Base-by-base conservation (phyloP, 1,140 invertebrate genomes). In the Maniola jurtina region DNA sequence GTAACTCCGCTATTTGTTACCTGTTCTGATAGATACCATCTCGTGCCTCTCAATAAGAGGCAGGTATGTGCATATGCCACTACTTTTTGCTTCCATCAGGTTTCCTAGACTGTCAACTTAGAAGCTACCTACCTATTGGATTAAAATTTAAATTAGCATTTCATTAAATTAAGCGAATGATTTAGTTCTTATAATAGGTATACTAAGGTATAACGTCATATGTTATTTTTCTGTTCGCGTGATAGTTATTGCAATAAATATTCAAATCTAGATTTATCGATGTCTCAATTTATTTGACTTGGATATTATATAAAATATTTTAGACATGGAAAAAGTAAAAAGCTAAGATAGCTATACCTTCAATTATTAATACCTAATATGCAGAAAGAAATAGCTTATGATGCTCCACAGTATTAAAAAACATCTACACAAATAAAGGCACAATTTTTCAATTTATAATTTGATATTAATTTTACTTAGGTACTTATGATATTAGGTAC, bases 1-100 rank as follows among this genome's bases (percentile, higher is more conserved):
- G 64, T 76, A 64, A 66, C 13, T 64, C 25, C 61, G 66, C 66
- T 72, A 73, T 79, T 74, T 76, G 68, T 79, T 73, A 78, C 71
- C 66, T 72, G 73, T 69, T 70, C 50, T 54, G 48, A 56, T 69
- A 73, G 76, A 73, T 79, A 71, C 47, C 35, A 70, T 76, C 73
- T 71, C 60, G 16, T 70, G 38, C 40, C 58, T 64, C 62, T 47
- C 38, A 52, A 71, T 70, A 67, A 56, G 58, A 65, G 34, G 9
- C 55, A 54, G 60, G 60, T 69, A 64, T 67, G 62, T 64, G 68
- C 68, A 59, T 71, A 71, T 50, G 47, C 64, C 61, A 66, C 48
- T 2, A 14, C 62, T 61, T 71, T 72, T 71, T 72, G 60, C 25
- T n/a, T 40, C 48, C 48, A 66, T 66, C 63, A 65, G 55, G 61